Conservation (phyloP, 2,888 invertebrate genomes). For the Drosophila mimetica region DNA sequence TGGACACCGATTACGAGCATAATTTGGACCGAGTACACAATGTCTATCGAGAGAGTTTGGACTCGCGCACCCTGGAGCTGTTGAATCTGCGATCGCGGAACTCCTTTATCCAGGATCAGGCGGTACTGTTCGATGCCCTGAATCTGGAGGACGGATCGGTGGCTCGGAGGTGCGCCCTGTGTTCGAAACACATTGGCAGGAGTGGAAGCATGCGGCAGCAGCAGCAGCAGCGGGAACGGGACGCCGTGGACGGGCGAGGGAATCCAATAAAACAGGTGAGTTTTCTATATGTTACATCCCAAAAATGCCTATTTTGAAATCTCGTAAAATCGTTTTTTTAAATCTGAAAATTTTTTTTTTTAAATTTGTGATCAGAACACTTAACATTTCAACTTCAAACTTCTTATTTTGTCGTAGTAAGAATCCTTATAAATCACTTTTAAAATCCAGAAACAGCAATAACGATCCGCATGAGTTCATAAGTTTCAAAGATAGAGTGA, state of each 20-base stretch:
- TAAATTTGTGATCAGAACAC: no score
- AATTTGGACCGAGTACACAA: slow-evolving; percentile 83
- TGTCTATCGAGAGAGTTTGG: slow-evolving; percentile 84
- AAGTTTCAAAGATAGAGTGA: neutral
- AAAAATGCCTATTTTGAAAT: no score
- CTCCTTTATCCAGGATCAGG: slow-evolving; percentile 79
- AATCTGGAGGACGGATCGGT: slow-evolving; percentile 80
- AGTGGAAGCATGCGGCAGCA: slow-evolving; percentile 53
- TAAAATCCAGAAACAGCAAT: neutral
- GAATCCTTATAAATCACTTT: no score
- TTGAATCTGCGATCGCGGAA: slow-evolving; percentile 82
- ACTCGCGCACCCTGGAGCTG: slow-evolving; percentile 81
- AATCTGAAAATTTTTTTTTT: no score
- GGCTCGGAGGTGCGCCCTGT: slow-evolving; percentile 48
- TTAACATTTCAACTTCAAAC: no score
- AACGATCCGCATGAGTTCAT: neutral
- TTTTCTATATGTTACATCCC: no score
- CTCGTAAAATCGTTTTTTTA: no score
- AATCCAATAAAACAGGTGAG: slow-evolving; percentile 63
- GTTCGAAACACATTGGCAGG: slow-evolving; percentile 44
- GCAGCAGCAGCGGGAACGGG: slow-evolving; percentile 49
- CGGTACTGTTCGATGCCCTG: slow-evolving; percentile 76
- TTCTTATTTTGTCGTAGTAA: neutral
- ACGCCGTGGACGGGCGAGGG: slow-evolving; percentile 60
- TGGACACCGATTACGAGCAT: slow-evolving; percentile 81